Percentiles rank a stretch among this genome's conserved stretches.
These are phyloP conservation scores for Sebastes schlegelii DNA, from an alignment of 2,113 vertebrate species.

Conservation along the genomic window DNA sequence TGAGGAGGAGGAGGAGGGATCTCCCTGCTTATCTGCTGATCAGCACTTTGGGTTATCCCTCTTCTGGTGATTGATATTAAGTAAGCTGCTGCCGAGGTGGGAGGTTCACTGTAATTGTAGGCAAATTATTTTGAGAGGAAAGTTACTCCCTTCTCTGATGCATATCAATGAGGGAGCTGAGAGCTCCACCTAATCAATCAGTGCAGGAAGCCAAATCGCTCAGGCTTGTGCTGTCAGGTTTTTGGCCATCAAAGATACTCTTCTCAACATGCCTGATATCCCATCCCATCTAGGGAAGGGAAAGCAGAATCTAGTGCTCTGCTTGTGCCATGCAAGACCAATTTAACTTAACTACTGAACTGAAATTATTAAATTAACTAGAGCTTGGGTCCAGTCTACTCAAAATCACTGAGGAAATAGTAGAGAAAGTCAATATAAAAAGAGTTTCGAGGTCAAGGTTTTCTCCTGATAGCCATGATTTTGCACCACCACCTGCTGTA, in stretches of 20 bases:
- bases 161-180: constrained; percentile 43
- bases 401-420: background rate
- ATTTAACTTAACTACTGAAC: background rate
- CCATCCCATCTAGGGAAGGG: background rate
- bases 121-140: constrained; percentile 58
- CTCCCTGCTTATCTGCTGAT: constrained; percentile 59
- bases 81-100: constrained; percentile 48
- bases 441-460: background rate
- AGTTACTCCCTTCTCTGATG: constrained; percentile 30
- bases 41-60: constrained; percentile 62
- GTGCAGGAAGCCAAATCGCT: constrained; percentile 33
- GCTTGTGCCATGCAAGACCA: background rate
- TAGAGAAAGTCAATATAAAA: background rate
- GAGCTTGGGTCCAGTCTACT: background rate
- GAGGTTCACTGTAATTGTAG: constrained; percentile 55
- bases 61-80: constrained; percentile 59
- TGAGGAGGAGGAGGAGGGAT: constrained; percentile 48
- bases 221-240: constrained; percentile 45
- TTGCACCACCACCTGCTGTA: constrained; percentile 12
- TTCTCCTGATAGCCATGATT: background rate
- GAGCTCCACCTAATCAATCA: constrained; percentile 49
- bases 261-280: constrained; percentile 2
- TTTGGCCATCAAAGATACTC: constrained; percentile 32
- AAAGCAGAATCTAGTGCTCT: background rate
- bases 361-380: background rate